A percentile compares a stretch with the other conserved stretches of the same genome.
Evolutionary conservation across 2,888 invertebrate genomes (phyloP).

Genomic region (Dryobotodes eremita): DNA sequence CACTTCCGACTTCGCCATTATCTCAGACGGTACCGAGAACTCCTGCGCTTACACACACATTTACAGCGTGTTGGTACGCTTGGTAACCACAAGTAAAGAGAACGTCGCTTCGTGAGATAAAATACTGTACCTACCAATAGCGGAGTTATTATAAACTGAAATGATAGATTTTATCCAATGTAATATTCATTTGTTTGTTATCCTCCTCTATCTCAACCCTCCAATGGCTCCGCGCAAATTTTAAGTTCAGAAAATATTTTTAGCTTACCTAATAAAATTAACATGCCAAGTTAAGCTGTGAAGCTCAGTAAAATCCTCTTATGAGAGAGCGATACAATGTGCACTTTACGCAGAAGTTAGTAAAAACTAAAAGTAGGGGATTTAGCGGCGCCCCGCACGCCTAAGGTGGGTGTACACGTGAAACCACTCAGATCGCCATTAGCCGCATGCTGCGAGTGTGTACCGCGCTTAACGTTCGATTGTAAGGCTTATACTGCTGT

Average conservation of each 20-base stretch:
- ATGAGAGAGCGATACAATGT: constrained; percentile 83
- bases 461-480: constrained; percentile 61
- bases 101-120: no score
- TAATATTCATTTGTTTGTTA: not conserved
- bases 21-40: no score
- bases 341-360: constrained; percentile 74
- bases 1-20: no score
- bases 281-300: constrained; percentile 47
- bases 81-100: no score
- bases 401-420: constrained; percentile 84
- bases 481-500: constrained; percentile 52
- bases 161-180: no score
- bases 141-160: no score
- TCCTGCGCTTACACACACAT: no score
- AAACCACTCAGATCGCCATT: constrained; percentile 86
- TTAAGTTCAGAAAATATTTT: constrained; percentile 17
- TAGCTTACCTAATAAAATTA: constrained; percentile 53
- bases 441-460: constrained; percentile 72
- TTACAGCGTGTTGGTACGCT: no score
- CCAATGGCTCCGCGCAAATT: not conserved
- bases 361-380: constrained; percentile 85
- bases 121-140: no score
- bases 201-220: not conserved
- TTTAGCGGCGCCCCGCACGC: constrained; percentile 76
- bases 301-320: constrained; percentile 73